Base-by-base conservation (phyloP, 2,888 invertebrate species). In the Synanthedon tipuliformis region DNA sequence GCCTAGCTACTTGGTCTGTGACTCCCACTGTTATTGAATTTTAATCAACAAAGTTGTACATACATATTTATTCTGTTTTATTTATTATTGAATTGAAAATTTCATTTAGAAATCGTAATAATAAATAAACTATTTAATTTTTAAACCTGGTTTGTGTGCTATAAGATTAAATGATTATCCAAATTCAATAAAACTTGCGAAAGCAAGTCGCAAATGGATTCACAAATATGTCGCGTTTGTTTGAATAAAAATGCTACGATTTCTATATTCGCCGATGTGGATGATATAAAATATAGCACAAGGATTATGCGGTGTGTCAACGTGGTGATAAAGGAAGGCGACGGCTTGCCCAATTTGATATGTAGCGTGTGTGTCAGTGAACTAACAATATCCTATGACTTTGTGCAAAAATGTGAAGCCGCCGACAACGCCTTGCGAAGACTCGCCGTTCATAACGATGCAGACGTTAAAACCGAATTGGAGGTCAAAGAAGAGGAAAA, bases 281-380 rank as follows among this genome's bases (percentile, higher is more conserved):
- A 75, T 45, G 74, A 71, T 54, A 58, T 80, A n/a, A 73, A 71
- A 58, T 73, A 75, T 54, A 69, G 75, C 53, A 59, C 64, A 3
- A 83, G 78, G 62, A 68, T 87, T 52, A 79, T 77, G 75, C 74
- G 71, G 12, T 77, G 79, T 53, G 79, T 75, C 1, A 71, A 72
- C 50, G 69, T 83, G 41, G 56, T 60, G n/a, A 69, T 86, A 3
- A 58, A 59, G 0, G 75, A 79, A 57, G 74, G 72, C 23, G 86
- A 88, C 50, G 80, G 78, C 5, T 62, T 84, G 10, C 87, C 87
- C 0, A 71, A 69, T 45, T 64, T 65, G 41, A 75, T 88, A 41
- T 88, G 87, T 52, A 61, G 54, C 2, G 61, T 52, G n/a, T 88
- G 87, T 60, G 68, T 71, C 2, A 57, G 59, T 2, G 82, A 85